These are phyloP conservation scores for Pyrocoelia pectoralis DNA, from an alignment of 2,888 invertebrate genomes.

Conservation along the genomic window DNA sequence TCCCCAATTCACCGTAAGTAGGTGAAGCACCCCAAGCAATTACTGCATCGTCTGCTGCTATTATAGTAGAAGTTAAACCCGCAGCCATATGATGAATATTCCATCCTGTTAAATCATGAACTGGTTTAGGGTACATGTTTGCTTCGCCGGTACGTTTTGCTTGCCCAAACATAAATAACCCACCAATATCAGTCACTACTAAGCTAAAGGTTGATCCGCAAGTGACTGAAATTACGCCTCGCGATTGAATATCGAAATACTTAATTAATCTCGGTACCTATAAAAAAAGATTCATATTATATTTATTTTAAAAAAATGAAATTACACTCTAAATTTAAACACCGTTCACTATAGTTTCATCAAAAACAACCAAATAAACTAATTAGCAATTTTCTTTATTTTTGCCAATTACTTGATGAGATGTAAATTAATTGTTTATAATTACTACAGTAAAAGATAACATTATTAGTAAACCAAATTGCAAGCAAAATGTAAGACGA, in stretches of 20 bases:
- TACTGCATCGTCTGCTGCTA: conserved; percentile 89
- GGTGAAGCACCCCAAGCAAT: conserved; percentile 96
- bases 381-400: too few species aligned
- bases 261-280: conserved; percentile 77
- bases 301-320: too few species aligned
- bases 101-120: conserved; percentile 95
- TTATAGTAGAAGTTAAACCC: conserved; percentile 82
- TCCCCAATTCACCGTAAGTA: conserved; percentile 91
- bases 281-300: conserved; percentile 14
- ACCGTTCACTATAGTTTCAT: too few species aligned
- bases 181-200: conserved; percentile 80
- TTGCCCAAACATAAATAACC: conserved; percentile 86
- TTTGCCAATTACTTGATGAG: too few species aligned
- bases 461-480: too few species aligned
- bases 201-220: conserved; percentile 90
- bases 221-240: conserved; percentile 81
- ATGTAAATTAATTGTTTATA: too few species aligned
- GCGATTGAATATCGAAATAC: conserved; percentile 84
- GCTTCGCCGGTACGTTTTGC: conserved; percentile 94
- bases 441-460: too few species aligned
- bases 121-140: conserved; percentile 95
- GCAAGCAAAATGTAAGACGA: too few species aligned
- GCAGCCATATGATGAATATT: conserved; percentile 85
- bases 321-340: too few species aligned
- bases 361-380: too few species aligned